Percentiles rank a stretch among this genome's conserved stretches.
phyloP scores from a whole-genome alignment of 2,797 vertebrate species.

The Orientallactaga sibirica region DNA sequence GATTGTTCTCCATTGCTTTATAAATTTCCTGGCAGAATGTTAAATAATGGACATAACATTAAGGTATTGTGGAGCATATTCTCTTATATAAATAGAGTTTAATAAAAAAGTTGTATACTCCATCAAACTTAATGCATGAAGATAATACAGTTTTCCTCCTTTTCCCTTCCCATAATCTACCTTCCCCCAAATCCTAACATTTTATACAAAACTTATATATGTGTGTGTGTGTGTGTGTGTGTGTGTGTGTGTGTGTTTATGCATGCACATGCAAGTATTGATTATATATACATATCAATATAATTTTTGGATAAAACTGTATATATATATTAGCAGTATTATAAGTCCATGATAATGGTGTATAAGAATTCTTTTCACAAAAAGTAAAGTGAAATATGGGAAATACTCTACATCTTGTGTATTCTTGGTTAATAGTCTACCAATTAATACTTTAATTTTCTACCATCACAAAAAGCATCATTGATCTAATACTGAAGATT shows the following conservation, averaged over 20 bases:
- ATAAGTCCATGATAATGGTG: background rate
- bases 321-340: background rate
- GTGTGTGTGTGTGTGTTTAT: too few relatives aligned
- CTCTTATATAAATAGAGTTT: background rate
- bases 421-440: background rate
- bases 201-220: background rate
- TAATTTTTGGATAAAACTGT: too few relatives aligned
- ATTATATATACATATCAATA: too few relatives aligned
- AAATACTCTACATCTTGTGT: background rate
- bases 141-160: background rate
- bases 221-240: too few relatives aligned
- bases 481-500: background rate
- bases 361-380: conserved; percentile 15
- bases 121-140: background rate
- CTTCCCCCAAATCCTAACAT: background rate
- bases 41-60: background rate
- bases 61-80: background rate
- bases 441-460: background rate
- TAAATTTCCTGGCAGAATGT: background rate
- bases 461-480: background rate
- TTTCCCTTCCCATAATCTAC: background rate
- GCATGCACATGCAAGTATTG: too few relatives aligned
- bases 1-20: background rate
- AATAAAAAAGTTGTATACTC: background rate
- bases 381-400: background rate